Evolutionary conservation across 2,113 vertebrate genomes (phyloP), one percentile per base, ranked within the genome.

Genomic region (Anser cygnoides): DNA sequence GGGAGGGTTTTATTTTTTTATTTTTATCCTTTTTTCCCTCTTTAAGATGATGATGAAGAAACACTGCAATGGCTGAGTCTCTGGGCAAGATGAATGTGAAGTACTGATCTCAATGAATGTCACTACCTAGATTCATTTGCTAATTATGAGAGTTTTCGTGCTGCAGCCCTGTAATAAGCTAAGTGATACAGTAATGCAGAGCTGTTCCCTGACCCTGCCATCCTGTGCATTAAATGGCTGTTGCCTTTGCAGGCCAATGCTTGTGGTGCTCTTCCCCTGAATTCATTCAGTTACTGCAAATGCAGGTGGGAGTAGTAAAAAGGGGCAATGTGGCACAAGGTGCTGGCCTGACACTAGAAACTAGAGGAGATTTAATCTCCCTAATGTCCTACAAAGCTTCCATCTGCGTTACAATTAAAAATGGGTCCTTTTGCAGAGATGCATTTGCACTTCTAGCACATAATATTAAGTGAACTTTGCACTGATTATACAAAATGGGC

Each of bases 131-230:
- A 91, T 46, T 84, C 88, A 92, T 94, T 84, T 78, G 25, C 44
- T 95, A 90, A 95, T 96, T 87, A 92, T 25, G 44, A 85, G 50
- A 87, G 85, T 63, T 92, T 95, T 85, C 90, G 83, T 74, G 84
- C 87, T 89, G 71, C 67, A 74, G 67, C 67, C 22, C 58, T 90
- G 22, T 77, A 95, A 92, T 97, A 80, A 94, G 89, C 85, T 87
- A 89, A 95, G 58, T 81, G 75, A 46, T 89, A 31, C 50, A 23
- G 70, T 96, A 31, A 91, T 87, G 52, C 3, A 1, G 62, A 91
- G 37, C 74, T 88, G 50, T 72, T 91, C 70, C 73, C 75, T 89
- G 37, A 59, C 50, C 66, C 46, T 2, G 2, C 11, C 9, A 3
- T 58, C 65, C 63, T 67, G 11, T 70, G 29, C 31, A 22, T 75